Conservation (phyloP, 2,113 vertebrate species). For the Pantherophis guttatus region DNA sequence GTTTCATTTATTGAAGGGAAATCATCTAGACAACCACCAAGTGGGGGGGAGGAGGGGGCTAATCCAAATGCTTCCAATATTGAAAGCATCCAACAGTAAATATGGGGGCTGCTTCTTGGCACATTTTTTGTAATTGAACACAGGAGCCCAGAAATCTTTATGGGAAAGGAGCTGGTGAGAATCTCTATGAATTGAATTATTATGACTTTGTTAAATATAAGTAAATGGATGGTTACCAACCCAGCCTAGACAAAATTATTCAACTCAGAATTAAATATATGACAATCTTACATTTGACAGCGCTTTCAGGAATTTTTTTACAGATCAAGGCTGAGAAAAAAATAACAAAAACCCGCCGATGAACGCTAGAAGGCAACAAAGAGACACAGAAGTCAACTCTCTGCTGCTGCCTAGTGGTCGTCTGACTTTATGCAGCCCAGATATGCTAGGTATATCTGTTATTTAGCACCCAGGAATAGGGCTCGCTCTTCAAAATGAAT, state of each 20-base stretch:
- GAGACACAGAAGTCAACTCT: neutral
- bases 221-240: neutral
- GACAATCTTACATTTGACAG: neutral
- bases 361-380: neutral
- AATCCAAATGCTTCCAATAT: neutral
- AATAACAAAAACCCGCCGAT: neutral
- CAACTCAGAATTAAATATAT: neutral
- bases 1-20: neutral
- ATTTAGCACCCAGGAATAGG: neutral
- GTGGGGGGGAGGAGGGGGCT: fast-evolving
- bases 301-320: neutral
- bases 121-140: neutral
- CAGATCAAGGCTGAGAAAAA: neutral
- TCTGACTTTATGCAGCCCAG: neutral
- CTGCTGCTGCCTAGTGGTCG: neutral
- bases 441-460: neutral
- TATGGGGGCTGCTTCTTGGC: neutral
- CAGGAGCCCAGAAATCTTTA: neutral
- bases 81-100: neutral
- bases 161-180: neutral
- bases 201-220: neutral
- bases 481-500: neutral
- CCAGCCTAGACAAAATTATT: neutral
- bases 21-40: neutral
- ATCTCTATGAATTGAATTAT: neutral